These are phyloP conservation scores for Albula goreensis DNA, from an alignment of 2,113 vertebrate species.

Conservation along the genomic window DNA sequence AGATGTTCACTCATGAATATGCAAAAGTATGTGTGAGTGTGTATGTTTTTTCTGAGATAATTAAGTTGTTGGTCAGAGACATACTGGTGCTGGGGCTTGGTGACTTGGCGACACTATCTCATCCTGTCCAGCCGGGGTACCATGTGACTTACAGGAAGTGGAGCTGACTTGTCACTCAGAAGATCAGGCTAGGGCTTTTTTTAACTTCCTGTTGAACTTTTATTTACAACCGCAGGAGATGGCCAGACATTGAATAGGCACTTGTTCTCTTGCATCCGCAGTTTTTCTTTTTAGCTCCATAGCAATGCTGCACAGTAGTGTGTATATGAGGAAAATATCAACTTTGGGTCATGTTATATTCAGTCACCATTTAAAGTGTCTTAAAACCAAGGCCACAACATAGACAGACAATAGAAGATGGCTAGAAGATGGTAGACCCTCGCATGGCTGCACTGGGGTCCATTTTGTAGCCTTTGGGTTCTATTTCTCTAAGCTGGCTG, in stretches of 20 bases:
- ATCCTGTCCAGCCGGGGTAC: background rate
- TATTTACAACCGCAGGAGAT: background rate
- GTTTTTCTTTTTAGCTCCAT: background rate
- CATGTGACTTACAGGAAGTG: slow-evolving; percentile 4
- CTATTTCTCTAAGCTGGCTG: too few relatives aligned
- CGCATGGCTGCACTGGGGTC: too few relatives aligned
- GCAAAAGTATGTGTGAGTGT: background rate
- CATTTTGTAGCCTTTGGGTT: too few relatives aligned
- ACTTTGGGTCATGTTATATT: background rate
- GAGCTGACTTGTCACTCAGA: background rate
- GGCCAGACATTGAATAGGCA: background rate
- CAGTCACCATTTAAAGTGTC: background rate
- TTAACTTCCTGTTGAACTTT: background rate
- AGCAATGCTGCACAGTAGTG: background rate
- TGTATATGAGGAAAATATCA: background rate
- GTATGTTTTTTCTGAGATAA: background rate
- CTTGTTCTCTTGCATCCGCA: background rate
- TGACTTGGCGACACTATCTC: background rate
- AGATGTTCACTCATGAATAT: too few relatives aligned
- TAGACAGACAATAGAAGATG: background rate
- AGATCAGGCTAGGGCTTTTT: background rate
- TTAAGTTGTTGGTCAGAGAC: background rate
- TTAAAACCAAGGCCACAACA: background rate
- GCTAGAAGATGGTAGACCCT: background rate
- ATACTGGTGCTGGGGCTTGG: background rate